Percentiles rank a stretch among this genome's conserved stretches.
Conservation (phyloP, 2,113 vertebrate species). For the Rostratula benghalensis region DNA sequence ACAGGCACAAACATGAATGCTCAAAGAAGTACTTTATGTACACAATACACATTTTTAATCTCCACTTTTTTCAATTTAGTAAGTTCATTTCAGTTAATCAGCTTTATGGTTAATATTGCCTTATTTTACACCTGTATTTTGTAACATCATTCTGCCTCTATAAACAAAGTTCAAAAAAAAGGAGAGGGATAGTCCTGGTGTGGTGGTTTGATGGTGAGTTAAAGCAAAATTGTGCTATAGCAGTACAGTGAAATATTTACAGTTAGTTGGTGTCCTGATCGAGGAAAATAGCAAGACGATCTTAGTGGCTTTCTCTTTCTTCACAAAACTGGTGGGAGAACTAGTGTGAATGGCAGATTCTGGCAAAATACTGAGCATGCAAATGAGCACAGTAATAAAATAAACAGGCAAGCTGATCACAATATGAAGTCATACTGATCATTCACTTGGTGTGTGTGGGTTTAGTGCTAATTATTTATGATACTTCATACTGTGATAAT, state of each 20-base stretch:
- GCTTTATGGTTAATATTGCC: background rate
- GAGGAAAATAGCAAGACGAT: background rate
- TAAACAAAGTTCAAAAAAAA: background rate
- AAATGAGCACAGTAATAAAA: background rate
- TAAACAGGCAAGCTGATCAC: slow-evolving; percentile 1
- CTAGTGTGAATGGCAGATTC: background rate
- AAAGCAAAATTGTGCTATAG: background rate
- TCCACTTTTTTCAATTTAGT: background rate
- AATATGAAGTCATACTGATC: slow-evolving; percentile 3
- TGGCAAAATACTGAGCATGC: slow-evolving; percentile 19
- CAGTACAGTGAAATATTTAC: background rate
- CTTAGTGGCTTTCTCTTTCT: background rate
- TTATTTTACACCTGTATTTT: background rate
- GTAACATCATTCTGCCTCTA: background rate
- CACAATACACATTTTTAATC: background rate
- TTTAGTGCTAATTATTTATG: slow-evolving; percentile 38
- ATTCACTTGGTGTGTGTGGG: background rate
- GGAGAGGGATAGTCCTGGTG: background rate
- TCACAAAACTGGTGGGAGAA: background rate
- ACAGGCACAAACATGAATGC: background rate
- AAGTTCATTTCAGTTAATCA: background rate
- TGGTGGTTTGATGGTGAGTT: background rate
- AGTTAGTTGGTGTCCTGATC: background rate
- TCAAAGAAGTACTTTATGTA: background rate
- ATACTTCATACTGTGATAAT: slow-evolving; percentile 24